A percentile compares a stretch with the other conserved stretches of the same genome.
Evolutionary conservation across 2,797 vertebrate genomes (phyloP).

Genomic region (Mus minutoides): DNA sequence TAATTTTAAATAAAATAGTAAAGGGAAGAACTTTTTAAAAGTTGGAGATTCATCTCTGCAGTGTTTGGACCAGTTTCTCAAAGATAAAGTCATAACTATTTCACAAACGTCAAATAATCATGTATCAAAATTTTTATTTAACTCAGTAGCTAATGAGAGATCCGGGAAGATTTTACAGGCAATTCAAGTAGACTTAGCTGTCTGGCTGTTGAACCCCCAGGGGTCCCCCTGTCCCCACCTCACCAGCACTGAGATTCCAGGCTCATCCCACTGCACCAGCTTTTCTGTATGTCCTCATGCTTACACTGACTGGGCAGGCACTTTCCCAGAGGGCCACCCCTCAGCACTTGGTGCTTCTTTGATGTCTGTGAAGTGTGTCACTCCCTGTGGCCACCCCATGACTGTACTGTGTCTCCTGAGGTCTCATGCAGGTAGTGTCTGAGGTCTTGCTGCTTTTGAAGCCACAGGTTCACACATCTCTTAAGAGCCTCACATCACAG

Average conservation of each 20-base stretch:
- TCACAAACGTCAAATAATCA: background rate
- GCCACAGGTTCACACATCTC: background rate
- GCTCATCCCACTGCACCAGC: background rate
- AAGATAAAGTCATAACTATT: background rate
- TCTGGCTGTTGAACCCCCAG: background rate
- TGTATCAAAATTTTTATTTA: constrained; percentile 10
- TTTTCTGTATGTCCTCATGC: background rate
- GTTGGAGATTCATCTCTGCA: background rate
- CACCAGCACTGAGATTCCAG: background rate
- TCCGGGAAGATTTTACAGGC: background rate
- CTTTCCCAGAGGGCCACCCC: background rate
- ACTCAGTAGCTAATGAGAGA: background rate
- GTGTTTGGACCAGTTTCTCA: background rate
- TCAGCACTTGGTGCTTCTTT: background rate
- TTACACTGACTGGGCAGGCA: background rate
- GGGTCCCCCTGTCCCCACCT: background rate
- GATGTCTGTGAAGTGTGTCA: background rate
- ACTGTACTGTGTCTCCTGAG: background rate
- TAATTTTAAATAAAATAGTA: background rate
- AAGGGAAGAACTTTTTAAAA: background rate
- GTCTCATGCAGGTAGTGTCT: background rate
- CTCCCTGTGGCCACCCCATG: background rate
- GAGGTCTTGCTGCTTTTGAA: background rate
- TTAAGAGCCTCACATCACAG: background rate
- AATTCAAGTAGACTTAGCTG: background rate